Evolutionary conservation across 2,888 invertebrate species (phyloP), one percentile per base, ranked within the genome.

Genomic region (Tachystola acroxantha): DNA sequence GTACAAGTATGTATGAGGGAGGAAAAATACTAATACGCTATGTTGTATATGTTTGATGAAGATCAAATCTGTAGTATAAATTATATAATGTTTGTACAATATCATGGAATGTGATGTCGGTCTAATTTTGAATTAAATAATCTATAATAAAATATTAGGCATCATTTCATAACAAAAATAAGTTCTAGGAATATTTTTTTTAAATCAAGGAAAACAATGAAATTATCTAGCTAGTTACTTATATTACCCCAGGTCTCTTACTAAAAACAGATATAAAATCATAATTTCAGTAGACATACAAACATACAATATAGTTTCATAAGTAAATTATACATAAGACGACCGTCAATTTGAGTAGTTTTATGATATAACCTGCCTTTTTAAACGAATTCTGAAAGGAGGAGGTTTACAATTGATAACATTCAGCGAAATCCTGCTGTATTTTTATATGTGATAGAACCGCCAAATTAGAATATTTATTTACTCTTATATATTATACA

Each of bases 31-130:
- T 20, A 20, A 37, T 33, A 38, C 38, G 43, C 42, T 36, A 48
- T 29, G 37, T 45, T 52, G 41, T 39, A 37, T 46, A 44, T 46
- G 43, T 43, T 42, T 51, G 42, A 16, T 16, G 16, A 54, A 42
- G 47, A 57, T 52, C 31, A 33, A 60, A 53, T 53, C 48, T n/a
- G 10, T 51, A 57, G 16, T 16, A 16, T 16, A 4, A 16, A 3
- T 16, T 16, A n/a, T n/a, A n/a, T 53, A 40, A 16, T 41, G 49
- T 74, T 78, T 79, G 71, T 80, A 81, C 74, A 79, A 66, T 35
- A 32, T 52, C 50, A 73, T 82, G 84, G 84, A 84, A 84, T 84
- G 84, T 82, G 80, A 78, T 76, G 72, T 67, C 56, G 48, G 59
- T 63, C 57, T 41, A 62, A 64, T 69, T 65, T 57, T 48, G 59